Conservation (phyloP, 2,797 vertebrate species). For the Macropodus opercularis region DNA sequence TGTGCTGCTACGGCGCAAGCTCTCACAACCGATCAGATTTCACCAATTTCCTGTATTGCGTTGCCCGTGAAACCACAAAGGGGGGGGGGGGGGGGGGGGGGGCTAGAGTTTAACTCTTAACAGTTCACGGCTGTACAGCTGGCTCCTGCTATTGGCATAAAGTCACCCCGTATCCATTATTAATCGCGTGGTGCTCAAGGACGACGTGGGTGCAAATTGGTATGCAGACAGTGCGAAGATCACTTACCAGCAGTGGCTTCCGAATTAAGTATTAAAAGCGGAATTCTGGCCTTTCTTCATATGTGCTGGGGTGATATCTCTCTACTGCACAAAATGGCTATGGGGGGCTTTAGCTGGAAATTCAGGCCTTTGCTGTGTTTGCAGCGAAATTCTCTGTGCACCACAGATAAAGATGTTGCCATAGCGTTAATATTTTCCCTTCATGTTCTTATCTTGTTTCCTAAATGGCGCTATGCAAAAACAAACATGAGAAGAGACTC, state of each 20-base stretch:
- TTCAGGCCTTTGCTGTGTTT: conserved; percentile 35
- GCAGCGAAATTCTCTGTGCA: conserved; percentile 36
- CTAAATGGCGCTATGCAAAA: conserved; percentile 10
- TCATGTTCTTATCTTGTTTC: conserved; percentile 36
- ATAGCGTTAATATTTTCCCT: conserved; percentile 43
- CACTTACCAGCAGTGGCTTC: conserved; percentile 70
- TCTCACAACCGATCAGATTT: conserved; percentile 61
- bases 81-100: conserved; percentile 49
- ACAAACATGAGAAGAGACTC: neutral
- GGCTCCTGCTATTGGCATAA: conserved; percentile 52
- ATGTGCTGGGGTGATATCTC: conserved; percentile 33
- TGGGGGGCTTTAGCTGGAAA: conserved; percentile 29
- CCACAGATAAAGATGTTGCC: conserved; percentile 48
- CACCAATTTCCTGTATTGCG: conserved; percentile 60
- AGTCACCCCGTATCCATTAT: conserved; percentile 79
- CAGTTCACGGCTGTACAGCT: conserved; percentile 54
- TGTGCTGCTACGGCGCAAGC: no score
- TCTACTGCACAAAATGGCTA: conserved; percentile 43
- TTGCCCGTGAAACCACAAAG: conserved; percentile 36
- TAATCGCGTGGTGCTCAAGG: conserved; percentile 75
- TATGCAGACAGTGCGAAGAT: conserved; percentile 69
- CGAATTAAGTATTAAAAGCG: conserved; percentile 63
- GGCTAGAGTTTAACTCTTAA: conserved; percentile 42
- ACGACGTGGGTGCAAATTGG: conserved; percentile 70
- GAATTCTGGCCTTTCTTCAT: conserved; percentile 49